These are phyloP conservation scores for Elachura formosa DNA, from an alignment of 2,113 vertebrate species.

Conservation along the genomic window DNA sequence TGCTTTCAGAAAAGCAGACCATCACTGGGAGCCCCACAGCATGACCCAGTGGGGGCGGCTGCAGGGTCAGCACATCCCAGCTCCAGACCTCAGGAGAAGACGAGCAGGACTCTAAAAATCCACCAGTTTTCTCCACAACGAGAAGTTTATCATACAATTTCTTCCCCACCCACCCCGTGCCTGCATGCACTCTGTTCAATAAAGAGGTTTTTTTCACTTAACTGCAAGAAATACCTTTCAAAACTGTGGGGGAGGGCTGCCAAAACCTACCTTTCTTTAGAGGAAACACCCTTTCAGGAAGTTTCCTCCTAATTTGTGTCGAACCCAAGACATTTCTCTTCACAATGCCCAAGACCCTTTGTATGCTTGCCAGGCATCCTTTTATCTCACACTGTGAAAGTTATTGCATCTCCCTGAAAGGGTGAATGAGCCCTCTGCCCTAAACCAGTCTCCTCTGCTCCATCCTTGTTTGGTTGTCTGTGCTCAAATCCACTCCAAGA, in stretches of 20 bases:
- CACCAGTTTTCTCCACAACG: background rate
- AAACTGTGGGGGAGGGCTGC: background rate
- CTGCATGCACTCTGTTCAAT: background rate
- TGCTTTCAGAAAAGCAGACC: too few relatives aligned
- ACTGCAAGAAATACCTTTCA: background rate
- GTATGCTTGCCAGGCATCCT: background rate
- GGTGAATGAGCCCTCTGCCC: background rate
- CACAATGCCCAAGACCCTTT: background rate
- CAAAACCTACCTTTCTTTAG: background rate
- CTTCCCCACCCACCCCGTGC: fast-evolving
- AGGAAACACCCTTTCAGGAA: background rate
- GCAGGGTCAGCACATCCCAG: background rate
- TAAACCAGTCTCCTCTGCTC: background rate
- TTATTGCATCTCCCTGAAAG: background rate
- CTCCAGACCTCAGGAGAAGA: background rate
- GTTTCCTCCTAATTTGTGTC: background rate
- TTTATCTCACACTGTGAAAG: background rate
- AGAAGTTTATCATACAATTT: background rate
- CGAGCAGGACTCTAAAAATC: background rate
- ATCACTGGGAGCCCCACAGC: fast-evolving
- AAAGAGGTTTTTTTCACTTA: background rate
- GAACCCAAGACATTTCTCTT: background rate
- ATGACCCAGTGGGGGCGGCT: background rate
- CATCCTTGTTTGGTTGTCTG: background rate
- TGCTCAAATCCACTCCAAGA: background rate